Percentiles rank a stretch among this genome's conserved stretches.
These are phyloP conservation scores for Cinclus cinclus DNA, from an alignment of 2,113 vertebrate species.

Conservation along the genomic window DNA sequence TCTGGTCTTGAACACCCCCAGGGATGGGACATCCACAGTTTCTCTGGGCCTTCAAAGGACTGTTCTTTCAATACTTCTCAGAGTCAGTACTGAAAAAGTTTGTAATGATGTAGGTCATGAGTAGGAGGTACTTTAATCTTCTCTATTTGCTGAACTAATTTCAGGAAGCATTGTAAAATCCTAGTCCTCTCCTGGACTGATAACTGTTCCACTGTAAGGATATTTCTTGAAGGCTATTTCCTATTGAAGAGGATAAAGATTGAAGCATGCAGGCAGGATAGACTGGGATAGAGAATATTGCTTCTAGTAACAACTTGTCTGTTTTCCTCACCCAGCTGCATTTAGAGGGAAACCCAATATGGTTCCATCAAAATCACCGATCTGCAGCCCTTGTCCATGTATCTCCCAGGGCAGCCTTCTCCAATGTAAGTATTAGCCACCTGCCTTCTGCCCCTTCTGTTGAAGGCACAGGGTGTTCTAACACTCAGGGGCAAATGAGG, in stretches of 20 bases:
- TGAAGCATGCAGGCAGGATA: background rate
- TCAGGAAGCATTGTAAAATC: background rate
- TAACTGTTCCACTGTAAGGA: background rate
- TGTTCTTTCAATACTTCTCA: background rate
- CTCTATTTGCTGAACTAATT: background rate
- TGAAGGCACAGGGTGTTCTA: background rate
- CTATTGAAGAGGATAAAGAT: background rate
- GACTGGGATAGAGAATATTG: background rate
- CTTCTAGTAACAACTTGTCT: background rate
- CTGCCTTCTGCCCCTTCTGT: background rate
- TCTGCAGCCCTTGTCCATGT: slow-evolving; percentile 76
- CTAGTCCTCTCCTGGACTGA: background rate
- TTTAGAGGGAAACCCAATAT: slow-evolving; percentile 92
- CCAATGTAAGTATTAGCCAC: slow-evolving; percentile 76
- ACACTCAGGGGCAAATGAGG: background rate
- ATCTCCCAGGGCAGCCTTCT: slow-evolving; percentile 79
- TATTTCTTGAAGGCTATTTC: background rate
- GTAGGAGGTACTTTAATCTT: background rate
- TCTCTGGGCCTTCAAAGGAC: background rate
- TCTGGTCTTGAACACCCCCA: background rate
- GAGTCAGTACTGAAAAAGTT: background rate
- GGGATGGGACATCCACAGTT: background rate
- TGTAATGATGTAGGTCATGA: background rate
- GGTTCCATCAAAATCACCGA: slow-evolving; percentile 84
- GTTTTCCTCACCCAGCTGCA: slow-evolving; percentile 73